Percentiles rank a stretch among this genome's conserved stretches.
These are phyloP conservation scores for Urocolius indicus DNA, from an alignment of 2,113 vertebrate genomes.

Conservation along the genomic window DNA sequence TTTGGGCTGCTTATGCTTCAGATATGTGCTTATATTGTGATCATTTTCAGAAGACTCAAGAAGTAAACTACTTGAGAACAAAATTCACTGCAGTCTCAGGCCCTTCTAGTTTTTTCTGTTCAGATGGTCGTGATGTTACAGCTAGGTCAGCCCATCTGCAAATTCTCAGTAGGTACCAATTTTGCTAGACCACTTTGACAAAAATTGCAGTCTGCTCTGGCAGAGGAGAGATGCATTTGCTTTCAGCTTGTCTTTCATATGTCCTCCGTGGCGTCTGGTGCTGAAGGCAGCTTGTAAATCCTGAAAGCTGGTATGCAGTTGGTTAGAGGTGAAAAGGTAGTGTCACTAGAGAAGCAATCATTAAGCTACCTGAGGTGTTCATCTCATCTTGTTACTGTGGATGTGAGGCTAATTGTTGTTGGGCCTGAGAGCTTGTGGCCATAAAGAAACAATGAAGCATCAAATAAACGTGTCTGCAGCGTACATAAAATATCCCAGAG, in stretches of 20 bases:
- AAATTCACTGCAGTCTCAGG: not conserved
- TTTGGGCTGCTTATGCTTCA: not conserved
- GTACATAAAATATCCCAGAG: not conserved
- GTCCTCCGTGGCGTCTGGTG: not conserved
- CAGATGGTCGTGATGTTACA: not conserved
- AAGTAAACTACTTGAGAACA: not conserved
- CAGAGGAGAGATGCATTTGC: not conserved
- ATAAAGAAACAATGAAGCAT: not conserved
- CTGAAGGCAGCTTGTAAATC: not conserved
- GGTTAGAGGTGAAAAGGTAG: not conserved
- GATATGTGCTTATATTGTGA: not conserved
- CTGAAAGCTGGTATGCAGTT: not conserved
- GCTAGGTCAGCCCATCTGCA: not conserved
- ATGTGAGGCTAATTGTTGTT: not conserved
- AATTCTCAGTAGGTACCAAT: not conserved
- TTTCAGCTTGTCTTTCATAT: not conserved
- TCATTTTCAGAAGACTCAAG: not conserved
- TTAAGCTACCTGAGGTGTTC: not conserved
- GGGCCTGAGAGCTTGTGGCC: not conserved
- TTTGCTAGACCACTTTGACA: constrained; percentile 1
- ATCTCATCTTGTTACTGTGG: not conserved
- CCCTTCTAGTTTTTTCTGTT: not conserved
- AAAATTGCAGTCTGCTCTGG: not conserved
- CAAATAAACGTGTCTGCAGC: not conserved
- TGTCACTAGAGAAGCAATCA: not conserved